Base-by-base conservation (phyloP, 2,113 vertebrate genomes). In the Clarias gariepinus region DNA sequence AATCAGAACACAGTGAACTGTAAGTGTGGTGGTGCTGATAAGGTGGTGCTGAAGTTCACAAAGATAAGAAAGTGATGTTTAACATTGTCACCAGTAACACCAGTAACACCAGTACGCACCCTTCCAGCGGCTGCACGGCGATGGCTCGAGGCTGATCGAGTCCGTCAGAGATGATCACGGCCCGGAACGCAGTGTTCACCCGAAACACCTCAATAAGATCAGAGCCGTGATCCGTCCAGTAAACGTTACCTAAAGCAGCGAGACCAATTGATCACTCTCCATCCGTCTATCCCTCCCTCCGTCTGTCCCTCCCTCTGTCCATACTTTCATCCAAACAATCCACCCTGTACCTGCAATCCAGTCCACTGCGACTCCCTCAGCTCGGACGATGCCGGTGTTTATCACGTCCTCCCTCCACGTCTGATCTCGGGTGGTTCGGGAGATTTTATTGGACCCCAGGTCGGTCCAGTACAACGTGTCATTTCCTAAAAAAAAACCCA, bases 401-500 rank as follows among this genome's bases (percentile, higher is more conserved):
- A 97, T 78, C 11, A 97, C 94, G 73, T 97, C 96, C 93, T 97
- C 96, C 91, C 96, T 96, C 96, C 97, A 97, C 0, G 96, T 97
- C 73, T 97, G 97, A 86, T 97, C 96, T 91, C 97, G 89, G 91
- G 95, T 96, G 83, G 94, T 94, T 89, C 96, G 92, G 88, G 95
- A 96, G 81, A 97, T 97, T 92, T 95, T 96, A 91, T 97, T 97
- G 88, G 96, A 95, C 36, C 96, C 97, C 96, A 97, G 96, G 85
- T 97, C 97, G 74, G 96, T 96, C 97, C 97, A 97, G 82, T 97
- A 97, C 83, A 97, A 92, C 11, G 97, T 97, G 90, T 97, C 96
- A 91, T 97, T 97, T 89, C 92, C 97, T 97, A 66, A 30, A 4
- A 74, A 84, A 60, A 2, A 69, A 36, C 0, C 36, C 10, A 13